Percentiles rank a stretch among this genome's conserved stretches.
These are phyloP conservation scores for Drosophila obscura DNA, from an alignment of 1,140 invertebrate genomes.

Conservation along the genomic window DNA sequence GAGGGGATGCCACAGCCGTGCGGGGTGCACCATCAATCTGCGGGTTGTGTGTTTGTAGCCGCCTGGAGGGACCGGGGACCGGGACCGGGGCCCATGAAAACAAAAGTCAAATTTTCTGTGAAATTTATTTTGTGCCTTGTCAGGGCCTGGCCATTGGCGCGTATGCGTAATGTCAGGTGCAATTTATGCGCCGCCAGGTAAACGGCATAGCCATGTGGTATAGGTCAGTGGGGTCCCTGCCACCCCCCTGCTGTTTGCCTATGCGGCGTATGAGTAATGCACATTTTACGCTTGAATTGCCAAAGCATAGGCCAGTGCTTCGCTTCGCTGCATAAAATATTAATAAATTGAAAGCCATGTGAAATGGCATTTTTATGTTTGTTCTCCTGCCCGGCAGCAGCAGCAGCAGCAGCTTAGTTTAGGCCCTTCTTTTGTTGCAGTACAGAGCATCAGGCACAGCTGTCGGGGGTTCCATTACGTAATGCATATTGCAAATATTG, in stretches of 20 bases:
- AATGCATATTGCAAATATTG: constrained; percentile 62
- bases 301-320: constrained; percentile 43
- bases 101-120: constrained; percentile 58
- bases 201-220: constrained; percentile 67
- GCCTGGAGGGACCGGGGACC: background rate
- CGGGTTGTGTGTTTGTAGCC: constrained; percentile 16
- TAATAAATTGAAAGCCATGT: constrained; percentile 75
- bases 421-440: constrained; percentile 59
- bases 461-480: constrained; percentile 56
- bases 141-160: constrained; percentile 22
- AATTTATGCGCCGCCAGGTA: constrained; percentile 68
- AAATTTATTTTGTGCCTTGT: constrained; percentile 65
- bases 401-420: constrained; percentile 44
- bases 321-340: constrained; percentile 57
- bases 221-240: constrained; percentile 53
- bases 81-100: background rate
- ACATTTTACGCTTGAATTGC: constrained; percentile 79
- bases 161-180: constrained; percentile 69
- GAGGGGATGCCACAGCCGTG: background rate
- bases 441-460: constrained; percentile 57
- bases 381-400: constrained; percentile 27
- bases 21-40: constrained; percentile 60
- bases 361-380: constrained; percentile 71
- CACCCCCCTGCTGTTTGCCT: constrained; percentile 1
- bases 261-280: constrained; percentile 78